Base-by-base conservation (phyloP, 1,140 invertebrate species). In the Cotesia glomerata region DNA sequence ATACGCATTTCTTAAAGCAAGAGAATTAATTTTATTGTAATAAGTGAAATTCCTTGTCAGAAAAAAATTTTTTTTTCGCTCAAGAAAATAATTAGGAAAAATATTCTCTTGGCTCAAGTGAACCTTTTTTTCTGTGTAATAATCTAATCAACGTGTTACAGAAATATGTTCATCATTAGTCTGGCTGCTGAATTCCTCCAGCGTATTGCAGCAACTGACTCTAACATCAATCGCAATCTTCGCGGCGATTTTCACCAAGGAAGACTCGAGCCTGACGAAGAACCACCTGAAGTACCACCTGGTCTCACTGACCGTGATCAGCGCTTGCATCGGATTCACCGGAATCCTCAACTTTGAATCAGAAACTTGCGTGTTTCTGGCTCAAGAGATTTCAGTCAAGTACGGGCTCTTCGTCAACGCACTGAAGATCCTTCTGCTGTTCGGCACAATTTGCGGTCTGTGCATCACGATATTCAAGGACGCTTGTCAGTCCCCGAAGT, bases 251-350 rank as follows among this genome's bases (percentile, higher is more conserved):
- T 86, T 78, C 72, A 87, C 78, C 71, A 84, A 64, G 69, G 87
- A 85, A 1, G 79, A 79, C 1, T 56, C 75, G 7, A 85, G 79
- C n/a, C 77, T 90, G 5, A 85, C 89, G 4, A 84, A 88, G 51
- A 88, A 88, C 49, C 90, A 90, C 35, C 81, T 90, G 5, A 86
- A 88, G 65, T 90, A 90, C 74, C 90, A 90, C 72, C 71, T 91
- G 56, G 86, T 84, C 11, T 89, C 88, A 8, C 75, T 90, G 16
- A 87, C 86, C 13, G 82, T 89, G 8, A 84, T 90, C 9, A 86
- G 87, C 39, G 82, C 84, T 1, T 87, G 89, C 65, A 86, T 90
- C 34, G 86, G 87, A 1, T 78, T 87, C 7, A 87, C 87, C 0
- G 85, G 84, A 0, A 81, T 88, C 0, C 78, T 88, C 52, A 85